Conservation (phyloP, 2,888 invertebrate species). For the Melitaea athalia region DNA sequence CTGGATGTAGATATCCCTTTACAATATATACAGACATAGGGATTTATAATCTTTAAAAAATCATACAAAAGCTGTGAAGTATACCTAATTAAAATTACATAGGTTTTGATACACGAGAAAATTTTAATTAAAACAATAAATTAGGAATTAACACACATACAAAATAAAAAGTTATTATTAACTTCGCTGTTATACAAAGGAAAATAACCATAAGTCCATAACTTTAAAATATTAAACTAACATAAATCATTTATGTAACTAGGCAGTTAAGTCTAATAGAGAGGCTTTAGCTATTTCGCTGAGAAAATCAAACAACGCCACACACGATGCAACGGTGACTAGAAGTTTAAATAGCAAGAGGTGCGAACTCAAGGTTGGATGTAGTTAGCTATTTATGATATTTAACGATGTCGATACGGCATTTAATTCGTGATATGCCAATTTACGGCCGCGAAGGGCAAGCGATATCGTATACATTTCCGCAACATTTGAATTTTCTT, state of each 20-base stretch:
- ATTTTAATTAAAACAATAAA: too few relatives aligned
- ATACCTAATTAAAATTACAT: too few relatives aligned
- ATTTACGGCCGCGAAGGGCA: conserved; percentile 46
- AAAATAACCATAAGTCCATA: not conserved
- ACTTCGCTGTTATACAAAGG: not conserved
- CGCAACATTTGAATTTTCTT: not conserved
- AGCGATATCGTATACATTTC: conserved; percentile 12
- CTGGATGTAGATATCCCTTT: too few relatives aligned
- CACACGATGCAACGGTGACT: conserved; percentile 39
- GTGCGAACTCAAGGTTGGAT: conserved; percentile 57
- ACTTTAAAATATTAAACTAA: not conserved
- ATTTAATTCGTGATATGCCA: conserved; percentile 68
- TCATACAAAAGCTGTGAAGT: too few relatives aligned
- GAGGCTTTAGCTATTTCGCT: conserved; percentile 20
- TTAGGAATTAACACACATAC: too few relatives aligned
- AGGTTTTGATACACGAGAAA: too few relatives aligned
- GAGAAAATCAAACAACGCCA: conserved; percentile 33
- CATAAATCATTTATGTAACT: not conserved
- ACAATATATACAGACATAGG: too few relatives aligned
- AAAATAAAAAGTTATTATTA: too few relatives aligned
- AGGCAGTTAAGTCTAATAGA: conserved; percentile 11
- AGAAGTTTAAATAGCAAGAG: conserved; percentile 54
- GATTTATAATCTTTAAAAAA: too few relatives aligned
- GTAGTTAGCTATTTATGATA: conserved; percentile 19
- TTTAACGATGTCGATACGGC: conserved; percentile 50